Conservation (phyloP, 2,888 invertebrate genomes). For the Pycnomerus fuliginosus region DNA sequence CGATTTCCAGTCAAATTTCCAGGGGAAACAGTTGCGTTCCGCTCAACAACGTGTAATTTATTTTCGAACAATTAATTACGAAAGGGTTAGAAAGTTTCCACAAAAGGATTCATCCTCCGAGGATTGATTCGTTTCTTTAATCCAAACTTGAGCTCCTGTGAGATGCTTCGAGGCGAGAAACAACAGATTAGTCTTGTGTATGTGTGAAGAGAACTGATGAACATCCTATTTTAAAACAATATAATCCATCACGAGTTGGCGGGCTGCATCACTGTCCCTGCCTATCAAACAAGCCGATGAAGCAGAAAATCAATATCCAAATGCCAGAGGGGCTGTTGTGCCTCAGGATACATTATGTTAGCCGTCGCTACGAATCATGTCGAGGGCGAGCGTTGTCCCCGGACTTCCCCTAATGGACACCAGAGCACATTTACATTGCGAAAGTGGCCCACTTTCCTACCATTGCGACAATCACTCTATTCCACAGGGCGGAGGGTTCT, state of each 20-base stretch:
- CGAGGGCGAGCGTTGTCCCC: slow-evolving; percentile 19
- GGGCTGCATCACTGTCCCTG: slow-evolving; percentile 28
- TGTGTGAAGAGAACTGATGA: too few relatives aligned
- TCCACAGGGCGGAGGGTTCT: slow-evolving; percentile 11
- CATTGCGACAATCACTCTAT: slow-evolving; percentile 20
- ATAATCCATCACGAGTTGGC: slow-evolving; percentile 28
- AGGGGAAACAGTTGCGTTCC: too few relatives aligned
- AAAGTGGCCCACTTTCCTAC: slow-evolving; percentile 26
- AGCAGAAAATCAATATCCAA: slow-evolving; percentile 36
- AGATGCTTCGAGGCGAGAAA: too few relatives aligned
- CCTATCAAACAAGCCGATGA: slow-evolving; percentile 35
- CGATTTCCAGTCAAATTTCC: too few relatives aligned
- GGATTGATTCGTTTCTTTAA: too few relatives aligned
- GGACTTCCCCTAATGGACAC: slow-evolving; percentile 29
- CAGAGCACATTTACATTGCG: slow-evolving; percentile 27
- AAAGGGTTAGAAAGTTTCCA: too few relatives aligned
- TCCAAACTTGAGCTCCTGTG: too few relatives aligned
- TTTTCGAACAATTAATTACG: too few relatives aligned
- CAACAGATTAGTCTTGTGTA: too few relatives aligned
- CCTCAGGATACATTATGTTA: slow-evolving; percentile 36
- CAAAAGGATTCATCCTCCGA: too few relatives aligned
- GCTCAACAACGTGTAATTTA: too few relatives aligned
- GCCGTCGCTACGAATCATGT: slow-evolving; percentile 34
- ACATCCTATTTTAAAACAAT: slow-evolving; percentile 24
- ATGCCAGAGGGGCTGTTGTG: slow-evolving; percentile 28